Conservation (phyloP, 2,113 vertebrate species). For the Larimichthys polyactis region DNA sequence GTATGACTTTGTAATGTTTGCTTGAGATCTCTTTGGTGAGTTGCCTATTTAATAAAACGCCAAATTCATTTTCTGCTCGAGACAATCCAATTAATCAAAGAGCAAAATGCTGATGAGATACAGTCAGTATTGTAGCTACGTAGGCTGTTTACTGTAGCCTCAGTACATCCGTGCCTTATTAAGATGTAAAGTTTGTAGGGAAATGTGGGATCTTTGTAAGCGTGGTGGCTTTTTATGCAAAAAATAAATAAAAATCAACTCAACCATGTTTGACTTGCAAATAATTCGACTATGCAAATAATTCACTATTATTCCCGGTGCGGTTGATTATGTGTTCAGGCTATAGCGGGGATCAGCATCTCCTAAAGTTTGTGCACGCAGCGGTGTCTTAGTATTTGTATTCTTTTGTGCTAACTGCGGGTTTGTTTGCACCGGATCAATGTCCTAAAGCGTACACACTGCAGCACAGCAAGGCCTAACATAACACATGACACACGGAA, state of each 20-base stretch:
- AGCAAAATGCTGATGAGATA: background rate
- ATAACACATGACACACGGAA: background rate
- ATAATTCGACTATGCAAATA: background rate
- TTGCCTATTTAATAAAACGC: background rate
- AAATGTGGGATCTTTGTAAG: background rate
- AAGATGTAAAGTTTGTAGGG: background rate
- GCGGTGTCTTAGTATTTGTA: background rate
- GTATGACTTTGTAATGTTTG: background rate
- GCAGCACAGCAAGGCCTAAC: background rate
- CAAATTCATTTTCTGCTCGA: background rate
- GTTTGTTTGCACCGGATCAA: background rate
- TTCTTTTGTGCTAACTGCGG: background rate
- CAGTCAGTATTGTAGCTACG: background rate
- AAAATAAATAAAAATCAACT: background rate
- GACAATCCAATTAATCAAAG: background rate
- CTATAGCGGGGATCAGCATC: background rate
- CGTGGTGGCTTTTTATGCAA: background rate
- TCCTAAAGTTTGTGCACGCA: background rate
- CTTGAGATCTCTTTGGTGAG: background rate
- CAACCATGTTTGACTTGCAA: background rate
- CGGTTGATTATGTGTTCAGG: background rate
- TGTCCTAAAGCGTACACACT: background rate
- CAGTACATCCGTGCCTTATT: background rate
- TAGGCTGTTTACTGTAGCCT: background rate
- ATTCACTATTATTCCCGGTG: background rate